Percentiles rank a stretch among this genome's conserved stretches.
phyloP scores from a whole-genome alignment of 2,113 vertebrate genomes.

The Tachysurus fulvidraco region DNA sequence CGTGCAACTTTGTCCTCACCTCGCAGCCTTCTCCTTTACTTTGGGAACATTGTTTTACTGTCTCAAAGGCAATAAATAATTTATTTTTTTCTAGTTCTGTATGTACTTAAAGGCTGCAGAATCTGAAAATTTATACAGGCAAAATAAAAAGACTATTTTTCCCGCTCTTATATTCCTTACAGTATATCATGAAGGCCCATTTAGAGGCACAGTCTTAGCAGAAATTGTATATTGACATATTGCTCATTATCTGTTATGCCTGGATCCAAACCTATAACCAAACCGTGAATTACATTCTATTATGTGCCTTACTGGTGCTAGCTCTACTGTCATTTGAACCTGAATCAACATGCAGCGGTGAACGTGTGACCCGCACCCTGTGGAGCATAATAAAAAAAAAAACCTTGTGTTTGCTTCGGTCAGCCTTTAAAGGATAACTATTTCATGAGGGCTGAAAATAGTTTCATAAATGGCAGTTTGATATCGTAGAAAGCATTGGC shows the following conservation, averaged over 20 bases:
- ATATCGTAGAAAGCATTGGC: slow-evolving; percentile 52
- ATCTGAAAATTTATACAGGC: not conserved
- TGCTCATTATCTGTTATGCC: slow-evolving; percentile 63
- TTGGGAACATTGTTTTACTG: not conserved
- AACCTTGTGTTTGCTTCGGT: slow-evolving; percentile 47
- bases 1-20: not conserved
- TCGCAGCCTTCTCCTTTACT: slow-evolving; percentile 28
- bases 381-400: slow-evolving; percentile 40
- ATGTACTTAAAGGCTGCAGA: not conserved
- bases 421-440: slow-evolving; percentile 47
- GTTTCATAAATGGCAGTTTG: slow-evolving; percentile 55
- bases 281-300: slow-evolving; percentile 67
- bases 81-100: not conserved
- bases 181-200: slow-evolving; percentile 37
- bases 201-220: slow-evolving; percentile 55
- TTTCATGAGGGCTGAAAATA: slow-evolving; percentile 60
- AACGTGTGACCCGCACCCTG: slow-evolving; percentile 54
- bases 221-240: slow-evolving; percentile 63
- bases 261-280: slow-evolving; percentile 60
- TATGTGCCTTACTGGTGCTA: slow-evolving; percentile 54
- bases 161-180: slow-evolving; percentile 38
- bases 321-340: slow-evolving; percentile 63
- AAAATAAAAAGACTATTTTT: not conserved
- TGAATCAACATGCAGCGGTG: slow-evolving; percentile 50
- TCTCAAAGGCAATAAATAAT: not conserved